phyloP scores from a whole-genome alignment of 2,888 invertebrate species.

The Andrena trimmerana region DNA sequence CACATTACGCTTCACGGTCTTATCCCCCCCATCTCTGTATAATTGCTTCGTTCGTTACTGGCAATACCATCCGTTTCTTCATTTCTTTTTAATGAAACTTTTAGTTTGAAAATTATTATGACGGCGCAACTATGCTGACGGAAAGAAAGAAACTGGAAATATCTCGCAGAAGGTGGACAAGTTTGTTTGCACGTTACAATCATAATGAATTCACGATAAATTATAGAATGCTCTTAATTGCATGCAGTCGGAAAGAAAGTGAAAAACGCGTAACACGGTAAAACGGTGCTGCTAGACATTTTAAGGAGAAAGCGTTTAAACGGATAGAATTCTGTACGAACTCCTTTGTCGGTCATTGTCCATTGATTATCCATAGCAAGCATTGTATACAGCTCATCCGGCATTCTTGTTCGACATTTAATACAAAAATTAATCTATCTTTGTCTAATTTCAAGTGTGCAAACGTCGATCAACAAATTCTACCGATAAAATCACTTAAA shows the following conservation, averaged over 20 bases:
- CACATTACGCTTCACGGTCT: conserved; percentile 8
- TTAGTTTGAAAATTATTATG: conserved; percentile 6
- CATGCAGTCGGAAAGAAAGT: conserved; percentile 20
- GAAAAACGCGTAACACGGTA: conserved; percentile 23
- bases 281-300: conserved; percentile 24
- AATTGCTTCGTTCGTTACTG: conserved; percentile 5
- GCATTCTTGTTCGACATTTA: conserved; percentile 69
- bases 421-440: conserved; percentile 80
- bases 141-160: conserved; percentile 21
- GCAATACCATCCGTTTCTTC: conserved; percentile 2
- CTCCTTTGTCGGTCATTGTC: conserved; percentile 29
- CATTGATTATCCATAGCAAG: conserved; percentile 39
- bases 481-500: conserved; percentile 72
- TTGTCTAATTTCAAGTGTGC: conserved; percentile 71
- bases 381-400: conserved; percentile 49
- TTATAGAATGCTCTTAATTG: conserved; percentile 13
- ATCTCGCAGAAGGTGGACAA: conserved; percentile 1
- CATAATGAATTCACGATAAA: conserved; percentile 26
- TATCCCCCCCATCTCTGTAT: not conserved
- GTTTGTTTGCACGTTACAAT: conserved; percentile 17
- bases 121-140: conserved; percentile 4
- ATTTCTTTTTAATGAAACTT: not conserved
- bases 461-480: conserved; percentile 71
- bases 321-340: conserved; percentile 32
- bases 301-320: conserved; percentile 26